Percentiles rank a stretch among this genome's conserved stretches.
phyloP scores from a whole-genome alignment of 2,888 invertebrate species.

The Catocala nupta region DNA sequence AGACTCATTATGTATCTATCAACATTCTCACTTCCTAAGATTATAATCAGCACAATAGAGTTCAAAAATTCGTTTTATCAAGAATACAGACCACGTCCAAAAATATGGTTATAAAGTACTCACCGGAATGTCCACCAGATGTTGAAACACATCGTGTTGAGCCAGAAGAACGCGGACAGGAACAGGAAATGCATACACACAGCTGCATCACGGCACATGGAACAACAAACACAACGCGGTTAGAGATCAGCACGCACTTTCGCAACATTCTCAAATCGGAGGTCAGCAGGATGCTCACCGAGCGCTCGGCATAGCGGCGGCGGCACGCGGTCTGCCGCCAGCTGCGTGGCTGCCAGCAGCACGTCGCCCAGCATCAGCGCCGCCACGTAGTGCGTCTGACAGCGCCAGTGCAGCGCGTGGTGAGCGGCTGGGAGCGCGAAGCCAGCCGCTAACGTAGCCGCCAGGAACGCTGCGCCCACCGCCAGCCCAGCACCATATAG shows the following conservation, averaged over 20 bases:
- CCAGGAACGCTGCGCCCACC: slow-evolving; percentile 93
- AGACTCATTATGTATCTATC: no score
- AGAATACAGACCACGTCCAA: no score
- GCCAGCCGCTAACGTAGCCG: slow-evolving; percentile 93
- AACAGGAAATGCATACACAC: slow-evolving; percentile 95
- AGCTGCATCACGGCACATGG: slow-evolving; percentile 86
- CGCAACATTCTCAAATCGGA: neutral
- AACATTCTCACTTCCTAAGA: no score
- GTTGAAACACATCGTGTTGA: slow-evolving; percentile 97
- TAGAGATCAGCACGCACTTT: slow-evolving; percentile 15
- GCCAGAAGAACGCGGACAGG: slow-evolving; percentile 96
- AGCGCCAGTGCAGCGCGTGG: slow-evolving; percentile 95
- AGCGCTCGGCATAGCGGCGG: slow-evolving; percentile 89
- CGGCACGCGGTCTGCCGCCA: slow-evolving; percentile 88
- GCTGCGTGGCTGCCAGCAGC: slow-evolving; percentile 92
- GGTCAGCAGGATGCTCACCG: slow-evolving; percentile 85
- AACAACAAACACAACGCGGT: slow-evolving; percentile 45
- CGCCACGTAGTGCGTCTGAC: slow-evolving; percentile 95
- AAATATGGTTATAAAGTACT: slow-evolving; percentile 61
- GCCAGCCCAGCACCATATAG: slow-evolving; percentile 93
- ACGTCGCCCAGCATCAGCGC: slow-evolving; percentile 94
- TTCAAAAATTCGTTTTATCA: no score
- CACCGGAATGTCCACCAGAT: slow-evolving; percentile 97
- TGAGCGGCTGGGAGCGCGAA: slow-evolving; percentile 93
- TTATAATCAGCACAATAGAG: no score